Percentiles rank a stretch among this genome's conserved stretches.
These are phyloP conservation scores for Myopa tessellatipennis DNA, from an alignment of 2,888 invertebrate genomes.

Conservation along the genomic window DNA sequence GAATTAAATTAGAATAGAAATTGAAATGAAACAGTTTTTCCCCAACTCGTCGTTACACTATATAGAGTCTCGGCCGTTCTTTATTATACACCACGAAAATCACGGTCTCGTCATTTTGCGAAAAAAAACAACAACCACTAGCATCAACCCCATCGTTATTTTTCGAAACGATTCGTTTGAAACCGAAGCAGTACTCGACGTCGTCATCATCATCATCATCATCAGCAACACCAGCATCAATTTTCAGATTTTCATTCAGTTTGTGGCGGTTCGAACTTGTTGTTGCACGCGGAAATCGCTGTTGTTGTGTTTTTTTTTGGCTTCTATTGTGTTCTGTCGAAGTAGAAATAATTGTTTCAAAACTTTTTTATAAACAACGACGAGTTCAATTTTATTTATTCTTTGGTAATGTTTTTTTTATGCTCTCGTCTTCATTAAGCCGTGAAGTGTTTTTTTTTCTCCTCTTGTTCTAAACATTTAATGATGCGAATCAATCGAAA, in stretches of 20 bases:
- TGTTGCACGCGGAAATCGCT: constrained; percentile 2
- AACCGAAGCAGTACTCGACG: too few species aligned
- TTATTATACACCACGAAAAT: too few species aligned
- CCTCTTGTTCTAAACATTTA: not conserved
- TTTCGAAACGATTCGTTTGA: too few species aligned
- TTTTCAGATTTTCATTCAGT: constrained; percentile 17
- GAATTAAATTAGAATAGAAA: too few species aligned
- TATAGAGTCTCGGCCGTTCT: too few species aligned
- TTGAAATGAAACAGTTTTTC: too few species aligned
- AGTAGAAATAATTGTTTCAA: not conserved
- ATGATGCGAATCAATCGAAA: constrained; percentile 25
- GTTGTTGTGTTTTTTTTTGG: not conserved
- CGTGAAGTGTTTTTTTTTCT: constrained; percentile 4
- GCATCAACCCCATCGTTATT: too few species aligned
- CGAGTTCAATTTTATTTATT: not conserved
- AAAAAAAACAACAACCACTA: too few species aligned
- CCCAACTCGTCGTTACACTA: too few species aligned
- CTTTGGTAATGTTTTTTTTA: not conserved
- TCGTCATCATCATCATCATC: not conserved
- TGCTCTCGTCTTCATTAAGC: not conserved
- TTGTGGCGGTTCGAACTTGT: constrained; percentile 24
- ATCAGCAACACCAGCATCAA: not conserved
- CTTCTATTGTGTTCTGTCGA: too few species aligned
- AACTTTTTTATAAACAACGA: not conserved
- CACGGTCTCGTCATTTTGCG: too few species aligned